Evolutionary conservation across 2,888 invertebrate species (phyloP).

Genomic region (Chamaedrilus cognettii): DNA sequence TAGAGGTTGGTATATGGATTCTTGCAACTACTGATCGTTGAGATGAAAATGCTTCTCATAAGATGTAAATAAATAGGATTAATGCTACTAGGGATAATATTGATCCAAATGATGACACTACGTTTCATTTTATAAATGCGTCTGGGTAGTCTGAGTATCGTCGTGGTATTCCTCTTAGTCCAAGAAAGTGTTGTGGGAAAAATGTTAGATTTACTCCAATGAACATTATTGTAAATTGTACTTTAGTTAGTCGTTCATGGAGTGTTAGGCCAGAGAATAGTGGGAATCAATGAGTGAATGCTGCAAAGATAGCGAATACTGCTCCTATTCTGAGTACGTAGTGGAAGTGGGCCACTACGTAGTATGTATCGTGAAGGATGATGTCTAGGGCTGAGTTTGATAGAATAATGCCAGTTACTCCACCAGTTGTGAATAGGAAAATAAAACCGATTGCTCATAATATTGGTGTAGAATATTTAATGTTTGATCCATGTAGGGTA

Average conservation of each 20-base stretch:
- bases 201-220: constrained; percentile 78
- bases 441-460: constrained; percentile 76
- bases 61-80: constrained; percentile 40
- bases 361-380: constrained; percentile 79
- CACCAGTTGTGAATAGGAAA: constrained; percentile 76
- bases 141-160: constrained; percentile 77
- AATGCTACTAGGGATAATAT: constrained; percentile 38
- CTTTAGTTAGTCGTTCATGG: constrained; percentile 68
- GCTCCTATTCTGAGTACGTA: constrained; percentile 80
- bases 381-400: constrained; percentile 78
- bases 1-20: constrained; percentile 26
- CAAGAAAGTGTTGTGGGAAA: constrained; percentile 79
- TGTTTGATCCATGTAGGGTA: constrained; percentile 69
- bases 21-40: constrained; percentile 38
- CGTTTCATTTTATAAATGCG: constrained; percentile 58
- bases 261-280: constrained; percentile 68
- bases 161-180: constrained; percentile 73
- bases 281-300: constrained; percentile 74
- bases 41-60: constrained; percentile 41
- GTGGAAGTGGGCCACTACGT: constrained; percentile 82
- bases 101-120: constrained; percentile 42
- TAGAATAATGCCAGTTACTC: constrained; percentile 60
- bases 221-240: constrained; percentile 73
- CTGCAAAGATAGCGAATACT: constrained; percentile 74
- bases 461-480: constrained; percentile 66